These are phyloP conservation scores for Pelmatolapia mariae DNA, from an alignment of 2,113 vertebrate genomes.

Conservation along the genomic window DNA sequence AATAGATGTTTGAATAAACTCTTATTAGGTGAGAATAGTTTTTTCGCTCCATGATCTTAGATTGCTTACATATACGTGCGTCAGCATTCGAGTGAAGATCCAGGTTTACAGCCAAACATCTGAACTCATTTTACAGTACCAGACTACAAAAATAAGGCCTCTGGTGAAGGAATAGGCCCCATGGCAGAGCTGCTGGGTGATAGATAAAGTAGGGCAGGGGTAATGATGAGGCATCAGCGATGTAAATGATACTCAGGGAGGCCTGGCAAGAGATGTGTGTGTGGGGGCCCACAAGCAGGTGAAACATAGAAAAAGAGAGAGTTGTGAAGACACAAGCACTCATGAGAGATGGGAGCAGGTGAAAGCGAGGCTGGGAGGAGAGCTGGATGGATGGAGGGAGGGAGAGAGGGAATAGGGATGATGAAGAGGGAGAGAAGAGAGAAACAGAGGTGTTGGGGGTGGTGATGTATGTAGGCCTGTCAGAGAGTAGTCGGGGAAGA, in stretches of 20 bases:
- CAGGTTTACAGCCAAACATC: neutral
- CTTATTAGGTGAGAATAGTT: neutral
- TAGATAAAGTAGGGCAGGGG: slow-evolving; percentile 72
- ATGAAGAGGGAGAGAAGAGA: slow-evolving; percentile 66
- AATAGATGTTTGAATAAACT: neutral
- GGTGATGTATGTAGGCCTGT: slow-evolving; percentile 79
- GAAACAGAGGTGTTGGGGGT: slow-evolving; percentile 68
- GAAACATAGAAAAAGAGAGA: slow-evolving; percentile 48
- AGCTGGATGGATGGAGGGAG: slow-evolving; percentile 60
- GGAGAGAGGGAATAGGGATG: slow-evolving; percentile 73
- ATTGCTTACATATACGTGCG: neutral
- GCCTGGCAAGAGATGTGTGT: slow-evolving; percentile 34
- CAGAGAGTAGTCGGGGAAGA: slow-evolving; percentile 74
- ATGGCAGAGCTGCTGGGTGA: slow-evolving; percentile 59
- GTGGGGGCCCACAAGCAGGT: slow-evolving; percentile 25
- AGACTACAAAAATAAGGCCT: slow-evolving; percentile 25
- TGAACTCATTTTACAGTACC: neutral
- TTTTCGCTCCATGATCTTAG: neutral
- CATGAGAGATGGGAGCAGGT: slow-evolving; percentile 62
- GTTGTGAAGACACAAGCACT: slow-evolving; percentile 45
- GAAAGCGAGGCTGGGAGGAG: slow-evolving; percentile 43
- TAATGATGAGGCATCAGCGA: slow-evolving; percentile 79
- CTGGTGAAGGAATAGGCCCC: slow-evolving; percentile 21
- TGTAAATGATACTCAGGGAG: slow-evolving; percentile 78
- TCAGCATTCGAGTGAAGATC: neutral